phyloP scores from a whole-genome alignment of 2,113 vertebrate species.

The Paralichthys olivaceus region DNA sequence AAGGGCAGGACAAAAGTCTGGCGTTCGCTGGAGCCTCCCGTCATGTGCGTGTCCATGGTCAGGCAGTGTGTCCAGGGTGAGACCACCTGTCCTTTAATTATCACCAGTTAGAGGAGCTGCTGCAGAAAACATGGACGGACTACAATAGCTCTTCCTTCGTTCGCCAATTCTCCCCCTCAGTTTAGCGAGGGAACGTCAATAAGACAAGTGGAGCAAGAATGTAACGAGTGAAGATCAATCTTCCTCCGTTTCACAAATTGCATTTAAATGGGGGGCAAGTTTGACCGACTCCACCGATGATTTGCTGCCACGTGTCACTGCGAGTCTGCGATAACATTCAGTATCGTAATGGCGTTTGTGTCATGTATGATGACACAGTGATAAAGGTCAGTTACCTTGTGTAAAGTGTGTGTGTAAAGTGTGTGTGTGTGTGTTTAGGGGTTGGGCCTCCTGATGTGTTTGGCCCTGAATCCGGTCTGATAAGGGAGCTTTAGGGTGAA shows the following conservation, averaged over 20 bases:
- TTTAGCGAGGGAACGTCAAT: slow-evolving; percentile 23
- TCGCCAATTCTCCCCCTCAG: slow-evolving; percentile 27
- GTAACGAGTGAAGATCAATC: slow-evolving; percentile 38
- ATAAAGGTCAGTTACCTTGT: slow-evolving; percentile 43
- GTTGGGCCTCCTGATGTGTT: not conserved
- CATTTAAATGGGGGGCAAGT: slow-evolving; percentile 32
- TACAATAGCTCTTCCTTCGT: slow-evolving; percentile 35
- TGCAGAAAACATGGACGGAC: slow-evolving; percentile 19
- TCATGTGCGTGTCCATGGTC: slow-evolving; percentile 46
- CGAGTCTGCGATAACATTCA: slow-evolving; percentile 65
- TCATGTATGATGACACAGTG: slow-evolving; percentile 45
- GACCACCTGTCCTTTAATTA: slow-evolving; percentile 42
- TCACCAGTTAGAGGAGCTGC: slow-evolving; percentile 32
- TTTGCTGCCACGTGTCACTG: slow-evolving; percentile 37
- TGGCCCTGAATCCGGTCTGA: slow-evolving; percentile 28
- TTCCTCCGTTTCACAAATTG: slow-evolving; percentile 30
- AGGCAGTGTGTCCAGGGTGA: slow-evolving; percentile 55
- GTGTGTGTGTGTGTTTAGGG: slow-evolving; percentile 13
- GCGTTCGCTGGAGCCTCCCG: slow-evolving; percentile 44
- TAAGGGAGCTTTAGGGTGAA: slow-evolving; percentile 19
- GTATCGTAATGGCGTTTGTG: slow-evolving; percentile 48
- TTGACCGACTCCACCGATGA: slow-evolving; percentile 17
- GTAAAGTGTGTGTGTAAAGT: slow-evolving; percentile 17
- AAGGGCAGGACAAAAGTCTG: slow-evolving; percentile 33
- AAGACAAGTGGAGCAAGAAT: slow-evolving; percentile 32